phyloP scores from a whole-genome alignment of 2,888 invertebrate species.

The Hyposoter dolosus region DNA sequence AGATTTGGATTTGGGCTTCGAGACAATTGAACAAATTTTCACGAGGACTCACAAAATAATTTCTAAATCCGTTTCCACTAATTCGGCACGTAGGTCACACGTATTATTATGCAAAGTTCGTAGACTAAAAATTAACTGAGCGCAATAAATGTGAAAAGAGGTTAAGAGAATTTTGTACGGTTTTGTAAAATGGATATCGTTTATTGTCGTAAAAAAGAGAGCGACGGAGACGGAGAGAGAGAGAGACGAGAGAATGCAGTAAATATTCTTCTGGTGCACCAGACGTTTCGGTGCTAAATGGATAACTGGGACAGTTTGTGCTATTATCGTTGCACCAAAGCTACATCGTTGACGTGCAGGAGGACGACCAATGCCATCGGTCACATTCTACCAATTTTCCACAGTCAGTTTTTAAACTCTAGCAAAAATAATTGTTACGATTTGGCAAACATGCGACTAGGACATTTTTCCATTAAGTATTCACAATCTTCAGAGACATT shows the following conservation, averaged over 20 bases:
- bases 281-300: slow-evolving; percentile 75
- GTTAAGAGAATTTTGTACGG: slow-evolving; percentile 30
- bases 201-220: slow-evolving; percentile 25
- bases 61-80: background rate
- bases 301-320: slow-evolving; percentile 79
- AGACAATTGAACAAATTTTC: background rate
- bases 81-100: background rate
- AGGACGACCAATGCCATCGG: slow-evolving; percentile 37
- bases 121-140: background rate
- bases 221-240: slow-evolving; percentile 16
- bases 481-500: background rate
- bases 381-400: slow-evolving; percentile 37
- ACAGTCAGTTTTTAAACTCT: slow-evolving; percentile 34
- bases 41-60: background rate
- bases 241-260: slow-evolving; percentile 38
- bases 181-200: slow-evolving; percentile 26
- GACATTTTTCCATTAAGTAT: background rate
- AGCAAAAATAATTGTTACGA: slow-evolving; percentile 36
- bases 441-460: slow-evolving; percentile 9
- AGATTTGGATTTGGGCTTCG: background rate
- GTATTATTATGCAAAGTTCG: background rate
- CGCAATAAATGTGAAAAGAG: slow-evolving; percentile 16
- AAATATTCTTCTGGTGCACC: slow-evolving; percentile 54
- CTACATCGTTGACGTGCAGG: slow-evolving; percentile 49
- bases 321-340: slow-evolving; percentile 76